These are phyloP conservation scores for Sphyrna mokarran DNA, from an alignment of 2,113 vertebrate genomes.

Conservation along the genomic window DNA sequence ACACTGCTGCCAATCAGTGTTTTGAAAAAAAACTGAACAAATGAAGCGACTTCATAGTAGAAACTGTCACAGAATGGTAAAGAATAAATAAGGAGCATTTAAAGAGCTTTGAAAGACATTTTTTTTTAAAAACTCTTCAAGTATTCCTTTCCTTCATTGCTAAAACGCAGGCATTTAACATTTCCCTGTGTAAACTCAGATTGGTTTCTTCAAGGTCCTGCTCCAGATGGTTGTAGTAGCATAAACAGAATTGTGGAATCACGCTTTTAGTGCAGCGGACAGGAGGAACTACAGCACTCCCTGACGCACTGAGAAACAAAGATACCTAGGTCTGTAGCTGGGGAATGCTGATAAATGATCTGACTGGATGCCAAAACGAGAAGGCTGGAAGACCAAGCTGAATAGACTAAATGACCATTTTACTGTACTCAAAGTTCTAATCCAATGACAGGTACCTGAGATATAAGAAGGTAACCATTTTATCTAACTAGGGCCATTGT, in stretches of 20 bases:
- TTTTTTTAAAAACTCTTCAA: background rate
- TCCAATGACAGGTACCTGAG: background rate
- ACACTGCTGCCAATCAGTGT: background rate
- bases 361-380: background rate
- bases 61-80: background rate
- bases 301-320: background rate
- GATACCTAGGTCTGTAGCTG: background rate
- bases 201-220: background rate
- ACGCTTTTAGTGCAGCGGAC: background rate
- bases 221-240: background rate
- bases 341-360: background rate
- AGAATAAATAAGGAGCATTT: background rate
- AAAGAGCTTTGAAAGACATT: background rate
- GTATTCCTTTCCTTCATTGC: background rate
- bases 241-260: background rate
- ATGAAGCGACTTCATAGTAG: background rate
- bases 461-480: background rate
- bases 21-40: background rate
- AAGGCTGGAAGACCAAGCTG: background rate
- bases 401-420: background rate
- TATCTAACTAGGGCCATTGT: background rate
- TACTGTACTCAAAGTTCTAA: background rate
- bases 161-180: background rate
- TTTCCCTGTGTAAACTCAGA: background rate
- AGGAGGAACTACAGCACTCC: background rate